These are phyloP conservation scores for Dioctria linearis DNA, from an alignment of 2,888 invertebrate species.

Conservation along the genomic window DNA sequence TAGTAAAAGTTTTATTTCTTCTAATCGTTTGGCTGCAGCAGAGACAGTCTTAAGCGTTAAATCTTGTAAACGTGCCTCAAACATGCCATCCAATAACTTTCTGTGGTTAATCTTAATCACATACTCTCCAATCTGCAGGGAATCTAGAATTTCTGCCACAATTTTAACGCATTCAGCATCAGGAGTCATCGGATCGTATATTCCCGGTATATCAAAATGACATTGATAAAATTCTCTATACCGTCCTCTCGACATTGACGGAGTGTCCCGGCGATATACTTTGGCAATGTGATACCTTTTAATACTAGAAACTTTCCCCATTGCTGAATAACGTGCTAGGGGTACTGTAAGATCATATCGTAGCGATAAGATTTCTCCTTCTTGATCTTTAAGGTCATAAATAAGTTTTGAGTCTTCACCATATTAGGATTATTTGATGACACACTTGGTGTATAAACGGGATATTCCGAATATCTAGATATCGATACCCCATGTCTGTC, in stretches of 20 bases:
- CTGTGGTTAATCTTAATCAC: slow-evolving; percentile 96
- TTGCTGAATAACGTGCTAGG: slow-evolving; percentile 96
- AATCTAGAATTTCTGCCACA: slow-evolving; percentile 90
- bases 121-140: slow-evolving; percentile 89
- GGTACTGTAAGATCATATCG: slow-evolving; percentile 99
- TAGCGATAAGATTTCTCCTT: slow-evolving; percentile 95
- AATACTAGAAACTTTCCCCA: slow-evolving; percentile 94
- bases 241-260: slow-evolving; percentile 94
- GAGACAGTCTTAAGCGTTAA: slow-evolving; percentile 77
- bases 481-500: too few species aligned
- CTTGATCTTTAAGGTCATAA: slow-evolving; percentile 98
- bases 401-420: slow-evolving; percentile 99
- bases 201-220: slow-evolving; percentile 99
- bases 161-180: slow-evolving; percentile 98
- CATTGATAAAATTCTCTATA: slow-evolving; percentile 99
- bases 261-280: slow-evolving; percentile 98
- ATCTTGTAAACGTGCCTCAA: slow-evolving; percentile 87
- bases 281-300: slow-evolving; percentile 99
- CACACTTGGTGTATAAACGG: too few species aligned
- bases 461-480: too few species aligned
- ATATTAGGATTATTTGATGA: too few species aligned
- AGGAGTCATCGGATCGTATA: slow-evolving; percentile 96
- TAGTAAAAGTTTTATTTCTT: slow-evolving; percentile 86
- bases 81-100: slow-evolving; percentile 94
- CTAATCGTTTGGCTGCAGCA: slow-evolving; percentile 83